Percentiles rank a stretch among this genome's conserved stretches.
Evolutionary conservation across 2,888 invertebrate genomes (phyloP).

Genomic region (Chironomus riparius): DNA sequence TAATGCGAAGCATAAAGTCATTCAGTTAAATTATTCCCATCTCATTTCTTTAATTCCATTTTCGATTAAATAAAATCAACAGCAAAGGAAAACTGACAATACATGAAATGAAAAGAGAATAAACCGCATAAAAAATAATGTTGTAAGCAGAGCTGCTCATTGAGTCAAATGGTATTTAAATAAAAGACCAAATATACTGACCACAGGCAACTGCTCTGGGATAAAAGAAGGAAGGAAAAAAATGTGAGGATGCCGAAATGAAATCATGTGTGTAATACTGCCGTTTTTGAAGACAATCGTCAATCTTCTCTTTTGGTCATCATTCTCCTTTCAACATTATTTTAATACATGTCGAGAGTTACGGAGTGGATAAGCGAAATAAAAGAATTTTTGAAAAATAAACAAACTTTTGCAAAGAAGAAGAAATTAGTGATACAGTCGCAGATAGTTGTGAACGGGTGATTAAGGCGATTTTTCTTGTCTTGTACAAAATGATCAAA

Average conservation of each 20-base stretch:
- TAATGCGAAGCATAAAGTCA: neutral
- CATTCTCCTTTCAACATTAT: neutral
- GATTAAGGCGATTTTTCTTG: too few species aligned
- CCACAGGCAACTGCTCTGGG: too few species aligned
- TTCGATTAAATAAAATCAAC: neutral
- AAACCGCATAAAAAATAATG: constrained; percentile 12
- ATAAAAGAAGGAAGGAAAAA: neutral
- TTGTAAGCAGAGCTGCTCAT: too few species aligned
- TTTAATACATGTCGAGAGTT: neutral
- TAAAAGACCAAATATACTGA: too few species aligned
- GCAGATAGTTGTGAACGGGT: too few species aligned
- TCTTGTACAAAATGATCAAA: too few species aligned
- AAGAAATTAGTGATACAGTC: too few species aligned
- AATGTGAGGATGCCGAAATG: constrained; percentile 2
- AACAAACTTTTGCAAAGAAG: neutral
- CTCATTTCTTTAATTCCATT: neutral
- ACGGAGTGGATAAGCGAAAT: neutral
- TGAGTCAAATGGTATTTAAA: too few species aligned
- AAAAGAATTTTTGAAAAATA: neutral
- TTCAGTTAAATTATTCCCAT: neutral
- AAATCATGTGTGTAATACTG: neutral
- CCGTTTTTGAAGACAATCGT: constrained; percentile 24
- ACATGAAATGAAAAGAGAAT: neutral
- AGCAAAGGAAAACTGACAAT: constrained; percentile 3
- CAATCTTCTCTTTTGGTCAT: neutral